Percentiles rank a stretch among this genome's conserved stretches.
Evolutionary conservation across 2,113 vertebrate genomes (phyloP).

Genomic region (Phylloscopus trochilus): DNA sequence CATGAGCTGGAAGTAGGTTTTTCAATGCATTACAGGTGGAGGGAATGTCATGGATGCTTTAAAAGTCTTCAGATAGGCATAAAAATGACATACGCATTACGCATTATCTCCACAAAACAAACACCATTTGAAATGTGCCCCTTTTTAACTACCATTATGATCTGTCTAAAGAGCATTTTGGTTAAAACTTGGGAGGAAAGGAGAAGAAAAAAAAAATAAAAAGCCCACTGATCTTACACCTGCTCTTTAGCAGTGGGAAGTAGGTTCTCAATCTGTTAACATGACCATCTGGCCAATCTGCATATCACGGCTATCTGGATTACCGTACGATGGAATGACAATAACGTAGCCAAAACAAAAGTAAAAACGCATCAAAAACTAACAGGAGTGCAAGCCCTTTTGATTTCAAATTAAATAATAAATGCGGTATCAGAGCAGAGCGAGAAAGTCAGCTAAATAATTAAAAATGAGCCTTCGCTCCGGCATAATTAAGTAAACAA

Average conservation of each 20-base stretch:
- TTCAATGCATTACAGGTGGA: background rate
- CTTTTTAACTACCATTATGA: slow-evolving; percentile 33
- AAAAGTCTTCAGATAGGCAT: background rate
- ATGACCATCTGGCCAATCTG: slow-evolving; percentile 81
- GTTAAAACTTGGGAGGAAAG: slow-evolving; percentile 48
- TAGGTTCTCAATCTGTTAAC: slow-evolving; percentile 80
- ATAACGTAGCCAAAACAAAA: slow-evolving; percentile 69
- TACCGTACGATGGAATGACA: slow-evolving; percentile 76
- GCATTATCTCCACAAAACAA: background rate
- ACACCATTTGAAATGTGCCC: background rate
- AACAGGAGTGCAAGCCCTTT: slow-evolving; percentile 23
- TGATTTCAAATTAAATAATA: slow-evolving; percentile 65
- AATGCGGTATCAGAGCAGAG: slow-evolving; percentile 7
- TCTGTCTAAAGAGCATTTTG: slow-evolving; percentile 51
- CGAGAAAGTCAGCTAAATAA: slow-evolving; percentile 48
- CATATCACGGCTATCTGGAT: slow-evolving; percentile 74
- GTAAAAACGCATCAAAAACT: slow-evolving; percentile 66
- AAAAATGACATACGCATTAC: background rate
- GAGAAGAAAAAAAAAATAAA: background rate
- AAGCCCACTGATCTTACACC: slow-evolving; percentile 74
- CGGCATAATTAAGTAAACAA: slow-evolving; percentile 50
- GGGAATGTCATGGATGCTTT: background rate
- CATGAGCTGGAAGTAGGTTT: background rate
- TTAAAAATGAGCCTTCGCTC: slow-evolving; percentile 32
- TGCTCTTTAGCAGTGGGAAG: slow-evolving; percentile 81